phyloP scores from a whole-genome alignment of 2,113 vertebrate species.

The Prionailurus bengalensis region DNA sequence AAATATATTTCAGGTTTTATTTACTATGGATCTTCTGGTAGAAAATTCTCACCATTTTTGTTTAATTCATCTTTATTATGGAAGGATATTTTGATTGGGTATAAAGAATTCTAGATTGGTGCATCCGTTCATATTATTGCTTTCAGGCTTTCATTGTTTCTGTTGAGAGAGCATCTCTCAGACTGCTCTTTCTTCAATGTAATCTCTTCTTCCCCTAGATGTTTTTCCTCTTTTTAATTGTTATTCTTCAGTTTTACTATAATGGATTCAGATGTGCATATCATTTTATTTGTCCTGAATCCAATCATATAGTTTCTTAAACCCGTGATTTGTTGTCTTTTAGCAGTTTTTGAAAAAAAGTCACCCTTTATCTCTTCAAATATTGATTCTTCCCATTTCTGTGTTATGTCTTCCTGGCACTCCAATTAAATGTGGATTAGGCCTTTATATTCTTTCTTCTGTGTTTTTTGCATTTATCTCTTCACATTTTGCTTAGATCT shows the following conservation, averaged over 20 bases:
- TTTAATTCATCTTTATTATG: neutral
- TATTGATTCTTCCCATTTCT: slow-evolving; percentile 10
- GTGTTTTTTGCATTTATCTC: neutral
- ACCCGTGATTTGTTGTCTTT: neutral
- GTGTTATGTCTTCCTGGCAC: neutral
- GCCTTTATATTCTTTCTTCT: neutral
- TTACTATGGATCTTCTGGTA: neutral
- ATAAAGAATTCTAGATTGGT: neutral
- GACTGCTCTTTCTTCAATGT: neutral
- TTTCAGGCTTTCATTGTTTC: neutral
- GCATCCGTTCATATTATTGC: neutral
- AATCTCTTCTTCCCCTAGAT: neutral
- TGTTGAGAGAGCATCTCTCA: neutral
- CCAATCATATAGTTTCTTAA: neutral
- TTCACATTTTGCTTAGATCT: neutral
- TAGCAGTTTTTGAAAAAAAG: neutral
- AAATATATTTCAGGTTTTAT: neutral
- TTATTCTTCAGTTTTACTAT: neutral
- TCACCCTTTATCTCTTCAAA: neutral
- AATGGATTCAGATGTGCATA: neutral
- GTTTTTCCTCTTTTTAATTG: neutral
- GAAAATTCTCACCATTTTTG: neutral
- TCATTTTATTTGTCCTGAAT: slow-evolving; percentile 19
- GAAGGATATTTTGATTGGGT: slow-evolving; percentile 8
- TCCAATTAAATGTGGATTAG: neutral